Base-by-base conservation (phyloP, 2,113 vertebrate species). In the Tetraodon nigroviridis region DNA sequence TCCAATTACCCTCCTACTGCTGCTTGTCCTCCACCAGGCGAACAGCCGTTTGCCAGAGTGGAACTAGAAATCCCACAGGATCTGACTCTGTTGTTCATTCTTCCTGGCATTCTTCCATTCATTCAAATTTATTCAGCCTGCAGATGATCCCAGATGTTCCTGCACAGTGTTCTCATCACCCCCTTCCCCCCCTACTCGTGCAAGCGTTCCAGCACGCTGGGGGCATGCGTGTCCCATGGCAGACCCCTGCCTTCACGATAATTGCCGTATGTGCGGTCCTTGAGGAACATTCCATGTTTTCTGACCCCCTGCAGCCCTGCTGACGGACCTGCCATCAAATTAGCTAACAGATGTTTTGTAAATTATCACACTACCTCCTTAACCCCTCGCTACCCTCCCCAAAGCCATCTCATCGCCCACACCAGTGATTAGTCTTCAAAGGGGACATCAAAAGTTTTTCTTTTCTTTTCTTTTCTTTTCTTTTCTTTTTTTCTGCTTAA, bases 301-400 rank as follows among this genome's bases (percentile, higher is more conserved):
- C 54, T 47, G 22, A 55, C 29, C 24, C 44, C 72, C 41, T 64
- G 20, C 22, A 52, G 62, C 58, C 18, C 69, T 18, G 0, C 67
- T 76, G 74, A 75, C 45, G 46, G 46, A 62, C 58, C 45, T 64
- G 45, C 27, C 50, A 71, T 57, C 17, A 2, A 58, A 76, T 64
- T 54, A 74, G 63, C 70, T 54, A 73, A 73, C 76, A 82, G 77
- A 79, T 84, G 73, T 60, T 81, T 67, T 67, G 58, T 29, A 50
- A 77, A 80, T 75, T 61, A 80, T 75, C 55, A 58, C 42, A 21
- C 19, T 12, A 10, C 16, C 21, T 17, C 42, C 37, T 12, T 32
- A 41, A 42, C 51, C 18, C 11, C 3, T 55, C 3, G 15, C 51
- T 7, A 32, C 6, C 29, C 29, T 32, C 59, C 10, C 41, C 41